Conservation (phyloP, 2,113 vertebrate genomes). For the Pterocles gutturalis region DNA sequence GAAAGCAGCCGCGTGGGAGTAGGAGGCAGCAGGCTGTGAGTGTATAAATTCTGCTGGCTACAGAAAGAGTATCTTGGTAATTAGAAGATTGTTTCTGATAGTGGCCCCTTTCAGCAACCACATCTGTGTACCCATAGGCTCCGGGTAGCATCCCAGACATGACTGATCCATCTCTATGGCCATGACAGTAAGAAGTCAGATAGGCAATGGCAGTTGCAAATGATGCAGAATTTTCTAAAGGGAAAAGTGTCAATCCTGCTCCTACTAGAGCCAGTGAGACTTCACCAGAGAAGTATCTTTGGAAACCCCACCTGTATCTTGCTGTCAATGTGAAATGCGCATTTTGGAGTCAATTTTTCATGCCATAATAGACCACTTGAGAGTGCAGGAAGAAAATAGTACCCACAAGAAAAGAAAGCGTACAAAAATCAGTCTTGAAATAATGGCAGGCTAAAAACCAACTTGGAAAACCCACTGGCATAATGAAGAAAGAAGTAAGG, state of each 20-base stretch:
- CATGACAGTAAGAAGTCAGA: not conserved
- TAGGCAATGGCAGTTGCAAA: not conserved
- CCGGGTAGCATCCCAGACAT: fast-evolving
- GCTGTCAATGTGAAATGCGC: not conserved
- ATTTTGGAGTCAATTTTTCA: not conserved
- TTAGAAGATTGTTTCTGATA: not conserved
- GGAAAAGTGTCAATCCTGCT: not conserved
- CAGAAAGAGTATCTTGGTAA: not conserved
- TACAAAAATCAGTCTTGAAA: not conserved
- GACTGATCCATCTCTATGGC: fast-evolving
- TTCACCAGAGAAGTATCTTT: not conserved
- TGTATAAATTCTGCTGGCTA: not conserved
- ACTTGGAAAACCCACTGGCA: not conserved
- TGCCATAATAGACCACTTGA: not conserved
- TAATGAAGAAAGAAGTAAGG: not conserved
- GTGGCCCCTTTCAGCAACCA: not conserved
- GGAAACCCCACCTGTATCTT: not conserved
- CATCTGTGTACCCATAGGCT: not conserved
- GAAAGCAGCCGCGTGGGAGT: not conserved
- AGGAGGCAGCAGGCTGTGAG: not conserved
- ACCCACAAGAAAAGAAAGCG: not conserved
- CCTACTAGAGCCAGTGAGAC: not conserved
- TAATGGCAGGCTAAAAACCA: not conserved
- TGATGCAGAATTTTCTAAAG: not conserved
- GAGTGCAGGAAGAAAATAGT: not conserved